Evolutionary conservation across 2,113 vertebrate species (phyloP).

Genomic region (Amblyornis subalaris): DNA sequence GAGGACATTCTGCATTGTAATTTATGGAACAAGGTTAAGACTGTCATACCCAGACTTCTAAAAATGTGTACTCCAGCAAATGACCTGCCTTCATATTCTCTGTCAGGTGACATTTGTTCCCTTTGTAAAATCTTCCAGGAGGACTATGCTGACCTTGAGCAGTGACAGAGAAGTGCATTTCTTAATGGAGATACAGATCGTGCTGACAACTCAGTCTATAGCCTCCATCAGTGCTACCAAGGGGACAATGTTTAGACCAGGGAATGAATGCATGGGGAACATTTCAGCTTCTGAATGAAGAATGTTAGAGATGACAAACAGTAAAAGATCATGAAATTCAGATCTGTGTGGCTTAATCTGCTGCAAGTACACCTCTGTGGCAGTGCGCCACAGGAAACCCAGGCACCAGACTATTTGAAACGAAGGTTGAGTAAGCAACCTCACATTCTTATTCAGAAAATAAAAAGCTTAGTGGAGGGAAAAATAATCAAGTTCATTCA

Average conservation of each 20-base stretch:
- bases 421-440: not conserved
- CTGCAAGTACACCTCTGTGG: conserved; percentile 22
- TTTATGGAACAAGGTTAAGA: conserved; percentile 34
- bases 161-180: not conserved
- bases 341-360: conserved; percentile 33
- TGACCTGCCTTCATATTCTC: not conserved
- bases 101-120: not conserved
- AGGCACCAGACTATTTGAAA: not conserved
- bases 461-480: conserved; percentile 19
- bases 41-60: not conserved
- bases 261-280: not conserved
- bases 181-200: not conserved
- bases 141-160: conserved; percentile 28
- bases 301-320: conserved; percentile 47
- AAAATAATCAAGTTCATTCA: conserved; percentile 23
- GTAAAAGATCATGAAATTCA: conserved; percentile 63
- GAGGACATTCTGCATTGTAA: not conserved
- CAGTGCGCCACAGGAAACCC: not conserved
- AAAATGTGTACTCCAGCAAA: conserved; percentile 1
- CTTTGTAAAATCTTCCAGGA: conserved; percentile 11
- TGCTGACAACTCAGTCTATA: conserved; percentile 5
- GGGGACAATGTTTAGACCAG: conserved; percentile 13
- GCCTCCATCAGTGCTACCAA: not conserved
- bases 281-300: conserved; percentile 17
- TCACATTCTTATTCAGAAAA: conserved; percentile 26